These are phyloP conservation scores for Drosophila nebulosa DNA, from an alignment of 1,140 invertebrate species.

Conservation along the genomic window DNA sequence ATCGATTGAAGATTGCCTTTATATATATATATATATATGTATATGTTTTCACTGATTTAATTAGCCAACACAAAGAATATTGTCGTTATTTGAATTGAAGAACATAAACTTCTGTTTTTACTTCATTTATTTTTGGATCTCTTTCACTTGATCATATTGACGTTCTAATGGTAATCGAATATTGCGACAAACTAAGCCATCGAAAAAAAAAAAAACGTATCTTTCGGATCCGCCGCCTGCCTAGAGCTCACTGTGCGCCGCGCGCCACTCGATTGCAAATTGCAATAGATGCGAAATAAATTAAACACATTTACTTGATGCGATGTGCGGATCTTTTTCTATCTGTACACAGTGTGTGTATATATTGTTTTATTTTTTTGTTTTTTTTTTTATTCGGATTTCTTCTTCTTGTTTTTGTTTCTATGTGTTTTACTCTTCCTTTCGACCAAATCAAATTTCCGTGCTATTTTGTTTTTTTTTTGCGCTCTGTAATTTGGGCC, in stretches of 20 bases:
- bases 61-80: not conserved
- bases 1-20: constrained; percentile 19
- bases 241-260: not conserved
- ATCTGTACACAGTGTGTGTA: not conserved
- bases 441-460: constrained; percentile 2
- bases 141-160: not conserved
- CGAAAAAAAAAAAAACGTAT: constrained; percentile 34
- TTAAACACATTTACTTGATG: constrained; percentile 64
- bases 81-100: not conserved
- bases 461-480: constrained; percentile 23
- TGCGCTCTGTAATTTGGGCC: constrained; percentile 35
- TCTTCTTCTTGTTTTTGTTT: constrained; percentile 20
- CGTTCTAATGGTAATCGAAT: constrained; percentile 49
- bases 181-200: constrained; percentile 35
- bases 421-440: not conserved
- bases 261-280: constrained; percentile 71
- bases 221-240: constrained; percentile 45
- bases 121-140: not conserved
- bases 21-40: constrained; percentile 14
- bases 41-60: not conserved
- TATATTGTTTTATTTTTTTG: constrained; percentile 6
- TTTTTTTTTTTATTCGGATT: not conserved
- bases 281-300: constrained; percentile 75
- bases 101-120: constrained; percentile 14
- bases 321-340: constrained; percentile 11